phyloP scores from a whole-genome alignment of 2,797 vertebrate species.

The Rhinophrynus dorsalis region DNA sequence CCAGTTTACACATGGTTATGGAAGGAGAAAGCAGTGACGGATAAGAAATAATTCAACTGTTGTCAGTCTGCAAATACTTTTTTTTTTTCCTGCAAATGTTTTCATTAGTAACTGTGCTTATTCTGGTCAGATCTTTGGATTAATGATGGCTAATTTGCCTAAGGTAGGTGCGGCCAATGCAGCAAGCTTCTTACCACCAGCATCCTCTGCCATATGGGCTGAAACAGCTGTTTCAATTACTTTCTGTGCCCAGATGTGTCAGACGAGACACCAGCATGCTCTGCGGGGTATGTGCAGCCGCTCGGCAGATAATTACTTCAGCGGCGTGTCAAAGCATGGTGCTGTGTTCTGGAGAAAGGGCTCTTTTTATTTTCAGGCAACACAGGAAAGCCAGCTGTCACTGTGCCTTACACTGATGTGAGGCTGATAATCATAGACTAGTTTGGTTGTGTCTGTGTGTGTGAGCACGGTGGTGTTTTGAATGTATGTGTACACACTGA shows the following conservation, averaged over 20 bases:
- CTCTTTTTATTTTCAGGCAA: constrained; percentile 74
- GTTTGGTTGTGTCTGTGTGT: constrained; percentile 29
- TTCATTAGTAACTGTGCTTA: constrained; percentile 92
- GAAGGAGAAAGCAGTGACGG: background rate
- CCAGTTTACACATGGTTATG: background rate
- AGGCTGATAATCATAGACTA: constrained; percentile 74
- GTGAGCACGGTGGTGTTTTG: too few species aligned
- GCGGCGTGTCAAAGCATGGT: constrained; percentile 84
- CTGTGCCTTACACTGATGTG: constrained; percentile 73
- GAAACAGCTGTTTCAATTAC: constrained; percentile 99
- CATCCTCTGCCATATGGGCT: constrained; percentile 97
- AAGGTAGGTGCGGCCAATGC: constrained; percentile 88
- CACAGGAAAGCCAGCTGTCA: constrained; percentile 96
- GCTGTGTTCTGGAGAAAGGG: constrained; percentile 83
- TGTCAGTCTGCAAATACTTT: constrained; percentile 2
- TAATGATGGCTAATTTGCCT: constrained; percentile 99
- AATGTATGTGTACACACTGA: too few species aligned
- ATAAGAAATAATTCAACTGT: background rate
- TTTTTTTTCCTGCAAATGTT: constrained; percentile 78
- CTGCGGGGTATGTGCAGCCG: constrained; percentile 89
- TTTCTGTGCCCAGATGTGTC: constrained; percentile 99
- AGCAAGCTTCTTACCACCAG: constrained; percentile 83
- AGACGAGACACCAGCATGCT: constrained; percentile 92
- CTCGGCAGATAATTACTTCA: constrained; percentile 99
- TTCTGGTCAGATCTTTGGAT: constrained; percentile 99